Evolutionary conservation across 2,888 invertebrate species (phyloP).

Genomic region (Siphlonurus alternatus): DNA sequence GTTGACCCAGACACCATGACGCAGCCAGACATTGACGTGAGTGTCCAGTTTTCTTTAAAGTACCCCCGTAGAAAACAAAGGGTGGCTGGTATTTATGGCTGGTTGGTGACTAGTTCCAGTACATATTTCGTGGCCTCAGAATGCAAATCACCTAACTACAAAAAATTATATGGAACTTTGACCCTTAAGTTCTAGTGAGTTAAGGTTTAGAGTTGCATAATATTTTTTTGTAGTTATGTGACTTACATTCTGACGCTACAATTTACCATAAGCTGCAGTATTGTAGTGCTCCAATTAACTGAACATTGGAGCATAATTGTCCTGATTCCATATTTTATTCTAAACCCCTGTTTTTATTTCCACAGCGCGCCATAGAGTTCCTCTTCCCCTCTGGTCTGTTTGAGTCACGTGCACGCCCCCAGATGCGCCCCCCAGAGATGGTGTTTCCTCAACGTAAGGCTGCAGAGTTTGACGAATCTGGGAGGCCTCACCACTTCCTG

Average conservation of each 20-base stretch:
- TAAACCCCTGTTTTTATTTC: too few relatives aligned
- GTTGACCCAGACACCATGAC: conserved; percentile 77
- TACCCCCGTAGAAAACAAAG: neutral
- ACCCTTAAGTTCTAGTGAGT: neutral
- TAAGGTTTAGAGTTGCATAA: too few relatives aligned
- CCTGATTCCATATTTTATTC: too few relatives aligned
- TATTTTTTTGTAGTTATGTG: too few relatives aligned
- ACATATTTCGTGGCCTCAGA: too few relatives aligned
- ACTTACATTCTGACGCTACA: too few relatives aligned
- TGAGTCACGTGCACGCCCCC: conserved; percentile 67
- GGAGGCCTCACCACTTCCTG: conserved; percentile 76
- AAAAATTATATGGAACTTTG: too few relatives aligned
- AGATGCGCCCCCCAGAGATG: conserved; percentile 79
- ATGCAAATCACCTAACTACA: too few relatives aligned
- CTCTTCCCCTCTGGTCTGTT: conserved; percentile 90
- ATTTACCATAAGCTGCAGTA: too few relatives aligned
- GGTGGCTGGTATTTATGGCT: neutral
- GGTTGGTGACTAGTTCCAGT: neutral
- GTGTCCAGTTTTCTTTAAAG: conserved; percentile 16
- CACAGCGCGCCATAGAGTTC: conserved; percentile 75
- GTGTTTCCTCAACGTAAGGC: conserved; percentile 69
- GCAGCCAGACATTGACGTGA: conserved; percentile 71
- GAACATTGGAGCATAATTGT: too few relatives aligned
- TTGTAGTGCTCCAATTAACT: too few relatives aligned
- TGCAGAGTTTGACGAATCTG: conserved; percentile 79